Evolutionary conservation across 2,113 vertebrate species (phyloP), one percentile per base, ranked within the genome.

Genomic region (Daboia siamensis): DNA sequence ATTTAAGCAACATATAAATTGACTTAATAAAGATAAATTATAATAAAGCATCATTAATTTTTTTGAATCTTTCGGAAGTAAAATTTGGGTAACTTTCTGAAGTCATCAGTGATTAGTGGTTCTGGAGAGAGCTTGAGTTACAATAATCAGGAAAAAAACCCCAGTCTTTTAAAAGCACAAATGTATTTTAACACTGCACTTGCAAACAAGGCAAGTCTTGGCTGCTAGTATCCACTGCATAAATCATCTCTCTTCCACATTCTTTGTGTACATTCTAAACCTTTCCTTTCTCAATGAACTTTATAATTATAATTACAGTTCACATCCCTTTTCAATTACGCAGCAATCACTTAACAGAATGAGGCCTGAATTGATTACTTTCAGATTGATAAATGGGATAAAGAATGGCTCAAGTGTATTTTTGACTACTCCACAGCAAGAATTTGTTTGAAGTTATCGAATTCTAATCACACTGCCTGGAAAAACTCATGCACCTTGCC

Each of bases 291-390:
- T 87, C 87, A 51, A 10, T 1, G 1, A 92, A 93, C 54, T 86
- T 46, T 1, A 0, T 90, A 89, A 93, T 46, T 1, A 0, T 90
- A 89, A 93, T 92, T 80, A 90, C 46, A 29, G 54, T 88, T 91
- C 54, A 61, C 44, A 88, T 59, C 57, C 44, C 17, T 91, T 90
- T 59, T 57, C 74, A n/a, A 86, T 39, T 91, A 33, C 46, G 33
- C 59, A 94, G 69, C 5, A 12, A 48, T 52, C 44, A 29, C n/a
- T 54, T 26, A 7, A n/a, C 61, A 59, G 61, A 86, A 84, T 89
- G 87, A 86, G 87, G 91, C 61, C 20, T 20, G 46, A 94, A n/a
- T 86, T 59, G 52, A 84, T 64, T 93, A 61, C 93, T 93, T 91
- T 48, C 87, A 39, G 59, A 84, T 29, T 26, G 74, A 91, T 15